Percentiles rank a stretch among this genome's conserved stretches.
Evolutionary conservation across 1,140 invertebrate genomes (phyloP).

Genomic region (Platyura marginata): DNA sequence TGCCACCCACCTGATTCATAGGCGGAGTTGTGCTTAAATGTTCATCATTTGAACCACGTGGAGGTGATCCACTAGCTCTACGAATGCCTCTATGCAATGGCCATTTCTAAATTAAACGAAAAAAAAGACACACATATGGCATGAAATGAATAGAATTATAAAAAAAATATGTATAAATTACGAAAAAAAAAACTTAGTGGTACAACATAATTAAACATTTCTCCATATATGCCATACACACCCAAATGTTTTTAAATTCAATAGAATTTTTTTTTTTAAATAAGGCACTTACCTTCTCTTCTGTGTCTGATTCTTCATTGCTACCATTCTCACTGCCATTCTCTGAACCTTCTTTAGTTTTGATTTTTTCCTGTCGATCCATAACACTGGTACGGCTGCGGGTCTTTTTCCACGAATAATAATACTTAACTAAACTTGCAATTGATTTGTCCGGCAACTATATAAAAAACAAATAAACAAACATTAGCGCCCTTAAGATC

Average conservation of each 20-base stretch:
- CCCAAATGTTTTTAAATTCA: no score
- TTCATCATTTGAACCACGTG: neutral
- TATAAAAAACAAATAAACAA: conserved; percentile 10
- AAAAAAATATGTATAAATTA: no score
- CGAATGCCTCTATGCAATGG: conserved; percentile 2
- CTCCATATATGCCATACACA: no score
- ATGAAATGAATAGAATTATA: neutral
- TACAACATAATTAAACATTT: no score
- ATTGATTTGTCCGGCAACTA: conserved; percentile 93
- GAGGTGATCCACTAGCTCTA: conserved; percentile 2
- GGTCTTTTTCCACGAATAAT: conserved; percentile 97
- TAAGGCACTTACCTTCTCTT: conserved; percentile 60
- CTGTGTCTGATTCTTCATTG: conserved; percentile 71
- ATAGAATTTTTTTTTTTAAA: no score
- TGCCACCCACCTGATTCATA: conserved; percentile 1
- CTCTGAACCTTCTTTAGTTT: conserved; percentile 53
- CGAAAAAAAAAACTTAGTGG: no score
- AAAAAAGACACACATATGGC: conserved; percentile 1
- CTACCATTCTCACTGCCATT: conserved; percentile 52
- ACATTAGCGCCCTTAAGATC: conserved; percentile 3
- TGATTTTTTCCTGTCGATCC: conserved; percentile 44
- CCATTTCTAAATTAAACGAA: neutral
- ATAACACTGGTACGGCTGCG: conserved; percentile 79
- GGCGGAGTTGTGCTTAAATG: neutral
- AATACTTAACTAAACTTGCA: conserved; percentile 90